phyloP scores from a whole-genome alignment of 2,888 invertebrate species.

The Gasteruption jaculator region DNA sequence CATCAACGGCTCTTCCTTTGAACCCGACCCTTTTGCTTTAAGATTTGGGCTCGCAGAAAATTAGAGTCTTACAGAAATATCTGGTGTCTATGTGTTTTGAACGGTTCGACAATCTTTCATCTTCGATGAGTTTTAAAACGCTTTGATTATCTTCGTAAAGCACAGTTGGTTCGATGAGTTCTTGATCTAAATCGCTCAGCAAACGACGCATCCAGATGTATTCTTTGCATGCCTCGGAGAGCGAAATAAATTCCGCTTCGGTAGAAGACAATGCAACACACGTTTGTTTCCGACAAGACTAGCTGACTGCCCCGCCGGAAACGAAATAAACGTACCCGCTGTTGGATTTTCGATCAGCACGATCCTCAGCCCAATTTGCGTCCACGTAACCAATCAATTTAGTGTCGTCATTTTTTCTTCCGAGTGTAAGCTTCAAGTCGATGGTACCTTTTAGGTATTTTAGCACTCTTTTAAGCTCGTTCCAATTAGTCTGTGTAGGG shows the following conservation, averaged over 20 bases:
- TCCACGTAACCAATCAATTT: slow-evolving; percentile 32
- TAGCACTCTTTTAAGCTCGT: slow-evolving; percentile 25
- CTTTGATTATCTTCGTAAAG: too few relatives aligned
- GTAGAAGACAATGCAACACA: slow-evolving; percentile 24
- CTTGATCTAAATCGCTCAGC: slow-evolving; percentile 1
- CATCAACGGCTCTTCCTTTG: too few relatives aligned
- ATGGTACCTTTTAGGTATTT: slow-evolving; percentile 20
- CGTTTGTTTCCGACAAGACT: slow-evolving; percentile 33
- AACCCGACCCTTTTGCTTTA: too few relatives aligned
- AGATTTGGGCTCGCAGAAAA: too few relatives aligned
- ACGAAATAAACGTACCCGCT: slow-evolving; percentile 32
- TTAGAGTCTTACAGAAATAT: too few relatives aligned
- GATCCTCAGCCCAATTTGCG: slow-evolving; percentile 36
- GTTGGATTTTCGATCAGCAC: slow-evolving; percentile 31
- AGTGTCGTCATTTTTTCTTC: slow-evolving; percentile 8
- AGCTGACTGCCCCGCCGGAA: slow-evolving; percentile 27
- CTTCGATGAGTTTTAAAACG: too few relatives aligned
- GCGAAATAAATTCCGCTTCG: slow-evolving; percentile 28
- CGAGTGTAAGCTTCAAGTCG: slow-evolving; percentile 13
- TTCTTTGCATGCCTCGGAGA: slow-evolving; percentile 21
- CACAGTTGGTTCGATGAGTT: too few relatives aligned
- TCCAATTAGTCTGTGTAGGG: slow-evolving; percentile 30
- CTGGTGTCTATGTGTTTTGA: too few relatives aligned
- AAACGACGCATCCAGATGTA: slow-evolving; percentile 14
- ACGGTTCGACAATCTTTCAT: too few relatives aligned